Base-by-base conservation (phyloP, 2,797 vertebrate species). In the Lacerta agilis region DNA sequence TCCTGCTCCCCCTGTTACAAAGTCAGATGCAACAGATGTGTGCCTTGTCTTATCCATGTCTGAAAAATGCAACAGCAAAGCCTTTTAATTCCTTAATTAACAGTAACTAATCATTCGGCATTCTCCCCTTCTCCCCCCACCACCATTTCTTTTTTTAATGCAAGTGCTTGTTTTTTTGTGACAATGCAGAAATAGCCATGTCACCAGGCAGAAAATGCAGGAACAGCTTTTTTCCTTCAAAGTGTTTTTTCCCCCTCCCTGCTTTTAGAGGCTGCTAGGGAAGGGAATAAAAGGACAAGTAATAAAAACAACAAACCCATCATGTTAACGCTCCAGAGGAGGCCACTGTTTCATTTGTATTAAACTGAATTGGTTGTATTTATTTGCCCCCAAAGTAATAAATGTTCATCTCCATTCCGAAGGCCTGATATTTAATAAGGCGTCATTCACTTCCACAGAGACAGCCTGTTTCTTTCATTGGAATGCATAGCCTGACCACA, bases 401-500 rank as follows among this genome's bases (percentile, higher is more conserved):
- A 66, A 79, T 64, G 71, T 75, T 85, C 38, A 79, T 80, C 29
- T 88, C 73, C 77, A 85, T 85, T 85, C 43, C 17, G 33, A 64
- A 33, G 15, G 23, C 17, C 29, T 73, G 67, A 72, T 72, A 80
- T 73, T 61, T 87, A 29, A 13, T 71, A 80, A 85, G 29, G 20
- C 45, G 23, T 85, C 76, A 27, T 15, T 75, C 29, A 38, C 5
- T 66, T 88, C 79, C 77, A 85, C 43, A 80, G 41, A 79, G 13
- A 17, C 20, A 72, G 33, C 36, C 77, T 75, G 4, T 75, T 85
- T 49, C 77, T 80, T 67, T 49, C 76, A 29, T 79, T 25, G 61
- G 55, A 23, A 49, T 5, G 23, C 5, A 23, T 20, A 23, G 4
- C 3, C 55, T 41, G 25, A 64, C 81, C 66, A 23, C 45, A 41